phyloP scores from a whole-genome alignment of 2,888 invertebrate species.

The Agonum fuliginosum region DNA sequence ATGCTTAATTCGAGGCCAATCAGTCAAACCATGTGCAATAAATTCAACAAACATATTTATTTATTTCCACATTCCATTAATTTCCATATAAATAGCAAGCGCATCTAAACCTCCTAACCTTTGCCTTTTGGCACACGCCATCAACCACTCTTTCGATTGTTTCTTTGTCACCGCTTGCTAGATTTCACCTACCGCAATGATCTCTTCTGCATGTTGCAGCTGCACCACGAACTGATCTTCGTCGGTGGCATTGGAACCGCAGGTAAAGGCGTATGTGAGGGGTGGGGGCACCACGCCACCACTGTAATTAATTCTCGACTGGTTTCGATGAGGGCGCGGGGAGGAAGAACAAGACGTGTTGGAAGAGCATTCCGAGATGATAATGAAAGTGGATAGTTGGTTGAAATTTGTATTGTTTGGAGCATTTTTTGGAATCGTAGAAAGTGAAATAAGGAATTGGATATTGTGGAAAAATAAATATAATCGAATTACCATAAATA shows the following conservation, averaged over 20 bases:
- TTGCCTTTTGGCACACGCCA: background rate
- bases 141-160: conserved; percentile 15
- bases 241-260: background rate
- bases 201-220: conserved; percentile 8
- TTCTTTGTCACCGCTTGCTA: conserved; percentile 13
- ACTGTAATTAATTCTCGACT: conserved; percentile 24
- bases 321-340: conserved; percentile 6
- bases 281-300: background rate
- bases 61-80: no score
- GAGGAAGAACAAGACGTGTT: background rate
- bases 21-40: no score
- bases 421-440: background rate
- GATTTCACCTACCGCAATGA: conserved; percentile 27
- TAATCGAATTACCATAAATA: no score
- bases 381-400: background rate
- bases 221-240: background rate
- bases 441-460: background rate
- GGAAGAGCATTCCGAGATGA: background rate
- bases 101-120: conserved; percentile 3
- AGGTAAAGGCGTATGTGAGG: background rate
- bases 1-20: no score
- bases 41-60: no score
- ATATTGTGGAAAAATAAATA: no score
- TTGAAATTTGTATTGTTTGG: background rate
- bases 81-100: background rate